Evolutionary conservation across 2,113 vertebrate species (phyloP).

Genomic region (Labeo catla): DNA sequence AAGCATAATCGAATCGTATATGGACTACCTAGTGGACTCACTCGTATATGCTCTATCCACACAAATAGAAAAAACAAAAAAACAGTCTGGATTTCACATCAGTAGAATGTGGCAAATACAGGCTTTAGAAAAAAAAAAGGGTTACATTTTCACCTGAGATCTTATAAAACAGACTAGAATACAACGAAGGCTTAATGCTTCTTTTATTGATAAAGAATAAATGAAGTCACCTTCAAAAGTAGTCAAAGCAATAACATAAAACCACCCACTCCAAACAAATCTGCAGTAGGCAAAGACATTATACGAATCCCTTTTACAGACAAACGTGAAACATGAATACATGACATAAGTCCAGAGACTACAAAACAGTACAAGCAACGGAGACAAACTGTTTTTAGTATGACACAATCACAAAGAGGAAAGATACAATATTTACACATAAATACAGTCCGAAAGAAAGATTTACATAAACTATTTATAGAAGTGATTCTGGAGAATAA

Average conservation of each 20-base stretch:
- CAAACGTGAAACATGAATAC: conserved; percentile 6
- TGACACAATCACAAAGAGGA: conserved; percentile 45
- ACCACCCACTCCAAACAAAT: conserved; percentile 33
- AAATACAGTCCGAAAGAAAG: conserved; percentile 61
- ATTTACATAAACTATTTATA: conserved; percentile 47
- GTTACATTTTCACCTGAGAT: neutral
- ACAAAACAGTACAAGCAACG: neutral
- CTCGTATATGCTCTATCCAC: neutral
- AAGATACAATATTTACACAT: conserved; percentile 64
- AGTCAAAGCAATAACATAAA: conserved; percentile 47
- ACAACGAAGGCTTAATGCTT: conserved; percentile 23
- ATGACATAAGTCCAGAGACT: conserved; percentile 11
- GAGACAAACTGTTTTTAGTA: conserved; percentile 42
- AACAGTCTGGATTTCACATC: neutral
- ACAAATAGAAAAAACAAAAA: neutral
- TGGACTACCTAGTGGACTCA: neutral
- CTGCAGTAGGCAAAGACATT: neutral
- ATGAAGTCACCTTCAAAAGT: conserved; percentile 50
- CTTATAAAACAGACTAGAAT: neutral
- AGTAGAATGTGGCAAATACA: no score
- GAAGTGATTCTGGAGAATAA: conserved; percentile 65
- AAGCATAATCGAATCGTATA: no score
- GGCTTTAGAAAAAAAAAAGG: no score
- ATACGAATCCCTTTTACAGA: neutral
- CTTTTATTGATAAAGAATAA: conserved; percentile 64